phyloP scores from a whole-genome alignment of 1,140 invertebrate species.

The Prorops nasuta region DNA sequence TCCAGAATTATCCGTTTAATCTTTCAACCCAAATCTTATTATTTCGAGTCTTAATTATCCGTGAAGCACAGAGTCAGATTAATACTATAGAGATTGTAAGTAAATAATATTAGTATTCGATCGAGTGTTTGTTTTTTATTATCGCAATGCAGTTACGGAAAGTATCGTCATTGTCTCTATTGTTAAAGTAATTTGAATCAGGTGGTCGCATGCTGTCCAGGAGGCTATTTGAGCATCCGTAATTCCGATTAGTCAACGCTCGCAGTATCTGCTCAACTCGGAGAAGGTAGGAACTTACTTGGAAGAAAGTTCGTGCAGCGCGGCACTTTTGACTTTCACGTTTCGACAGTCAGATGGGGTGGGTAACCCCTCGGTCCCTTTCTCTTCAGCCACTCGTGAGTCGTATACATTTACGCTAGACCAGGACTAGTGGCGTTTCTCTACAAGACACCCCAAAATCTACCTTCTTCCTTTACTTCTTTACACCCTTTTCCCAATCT shows the following conservation, averaged over 20 bases:
- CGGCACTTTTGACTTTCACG: conserved; percentile 46
- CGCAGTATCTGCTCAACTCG: conserved; percentile 22
- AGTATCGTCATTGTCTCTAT: too few species aligned
- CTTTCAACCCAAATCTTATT: too few species aligned
- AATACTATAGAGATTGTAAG: too few species aligned
- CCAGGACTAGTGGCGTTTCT: conserved; percentile 25
- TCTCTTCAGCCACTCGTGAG: conserved; percentile 13
- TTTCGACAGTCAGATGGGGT: conserved; percentile 32
- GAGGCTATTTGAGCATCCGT: conserved; percentile 49
- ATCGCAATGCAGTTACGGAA: too few species aligned
- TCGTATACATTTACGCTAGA: conserved; percentile 20
- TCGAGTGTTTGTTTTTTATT: too few species aligned
- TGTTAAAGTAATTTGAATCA: too few species aligned
- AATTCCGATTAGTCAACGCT: conserved; percentile 50
- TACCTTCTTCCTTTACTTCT: conserved; percentile 24
- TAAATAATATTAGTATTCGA: too few species aligned
- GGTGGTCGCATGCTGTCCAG: too few species aligned
- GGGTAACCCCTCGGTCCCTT: conserved; percentile 12
- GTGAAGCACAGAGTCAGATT: too few species aligned
- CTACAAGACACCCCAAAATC: conserved; percentile 50
- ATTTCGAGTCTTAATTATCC: too few species aligned
- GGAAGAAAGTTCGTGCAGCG: conserved; percentile 45
- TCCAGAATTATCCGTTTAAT: too few species aligned
- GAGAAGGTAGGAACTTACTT: conserved; percentile 46
- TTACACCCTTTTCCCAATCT: too few species aligned